Percentiles rank a stretch among this genome's conserved stretches.
Conservation (phyloP, 2,113 vertebrate species). For the Rhinolophus ferrumequinum region DNA sequence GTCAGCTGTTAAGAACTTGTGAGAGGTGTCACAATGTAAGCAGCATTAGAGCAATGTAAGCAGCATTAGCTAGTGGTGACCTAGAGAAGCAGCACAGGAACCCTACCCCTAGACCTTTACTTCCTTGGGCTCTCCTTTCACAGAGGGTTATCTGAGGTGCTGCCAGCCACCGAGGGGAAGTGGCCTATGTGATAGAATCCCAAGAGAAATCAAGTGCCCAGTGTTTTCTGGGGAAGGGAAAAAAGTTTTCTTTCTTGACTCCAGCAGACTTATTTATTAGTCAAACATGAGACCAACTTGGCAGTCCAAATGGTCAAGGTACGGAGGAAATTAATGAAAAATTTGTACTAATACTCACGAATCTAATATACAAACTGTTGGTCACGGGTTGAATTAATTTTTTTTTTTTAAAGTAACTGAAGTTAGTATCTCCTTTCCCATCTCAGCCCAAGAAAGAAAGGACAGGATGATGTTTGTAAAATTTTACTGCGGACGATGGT, state of each 20-base stretch:
- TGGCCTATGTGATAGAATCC: background rate
- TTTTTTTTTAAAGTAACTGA: background rate
- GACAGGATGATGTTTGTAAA: too few relatives aligned
- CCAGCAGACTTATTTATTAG: background rate
- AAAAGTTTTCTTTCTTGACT: background rate
- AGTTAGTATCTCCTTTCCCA: background rate
- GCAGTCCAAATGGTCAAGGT: background rate
- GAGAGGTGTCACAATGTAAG: background rate
- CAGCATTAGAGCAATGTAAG: background rate
- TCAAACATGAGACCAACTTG: background rate
- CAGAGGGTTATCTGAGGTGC: background rate
- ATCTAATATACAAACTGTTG: background rate
- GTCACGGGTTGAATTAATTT: background rate
- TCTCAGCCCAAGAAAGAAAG: background rate
- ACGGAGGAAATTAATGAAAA: background rate
- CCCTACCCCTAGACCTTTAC: too few relatives aligned
- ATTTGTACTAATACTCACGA: background rate
- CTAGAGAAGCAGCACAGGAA: fast-evolving
- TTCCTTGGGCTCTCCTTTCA: background rate
- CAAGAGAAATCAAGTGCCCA: background rate
- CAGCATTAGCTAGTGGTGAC: background rate
- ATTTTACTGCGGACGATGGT: background rate
- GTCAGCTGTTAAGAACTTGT: conserved; percentile 53
- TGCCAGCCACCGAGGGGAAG: background rate
- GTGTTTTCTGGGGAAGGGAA: background rate